Base-by-base conservation (phyloP, 2,797 vertebrate species). In the Sebastes trivittatus region DNA sequence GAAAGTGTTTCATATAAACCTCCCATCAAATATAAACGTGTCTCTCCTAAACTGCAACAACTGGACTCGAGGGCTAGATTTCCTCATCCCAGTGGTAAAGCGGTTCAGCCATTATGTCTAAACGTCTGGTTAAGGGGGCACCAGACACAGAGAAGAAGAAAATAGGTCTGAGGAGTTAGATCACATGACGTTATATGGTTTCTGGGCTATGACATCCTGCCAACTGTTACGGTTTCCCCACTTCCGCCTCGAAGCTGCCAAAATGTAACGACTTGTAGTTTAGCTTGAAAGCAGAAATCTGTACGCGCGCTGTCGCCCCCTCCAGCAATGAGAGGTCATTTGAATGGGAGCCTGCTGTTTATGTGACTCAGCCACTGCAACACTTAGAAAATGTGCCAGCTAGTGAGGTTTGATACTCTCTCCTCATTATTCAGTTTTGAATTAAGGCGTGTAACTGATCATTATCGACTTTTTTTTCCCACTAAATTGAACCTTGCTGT, bases 171-270 rank as follows among this genome's bases (percentile, higher is more conserved):
- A 89, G 79, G 81, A 84, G 84, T 87, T 87, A 77, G 85, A 87
- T 91, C 81, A 66, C 60, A 88, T 93, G 90, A 93, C 81, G 89
- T 90, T 77, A 89, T 85, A 83, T 79, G 86, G 87, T 90, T 91
- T 93, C 78, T 88, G 89, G 85, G 86, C 68, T 79, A 30, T 84
- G 89, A 90, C 82, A 85, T 81, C 63, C 72, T 85, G 82, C 88
- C 90, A 92, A 87, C 87, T 90, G 70, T 90, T 90, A 87, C 25
- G 29, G 56, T 85, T 88, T 87, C 54, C 81, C 92, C 87, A 91
- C 90, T 91, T 92, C 85, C 86, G 90, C 71, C 18, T 78, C 22
- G 22, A 72, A 72, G 79, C 81, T 86, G 88, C 87, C 90, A 91
- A 84, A 88, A 91, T 25, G 23, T 73, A 79, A 84, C 81, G 72